These are phyloP conservation scores for Desmophyllum pertusum DNA, from an alignment of 92 coral and sea anemone species.

Conservation along the genomic window DNA sequence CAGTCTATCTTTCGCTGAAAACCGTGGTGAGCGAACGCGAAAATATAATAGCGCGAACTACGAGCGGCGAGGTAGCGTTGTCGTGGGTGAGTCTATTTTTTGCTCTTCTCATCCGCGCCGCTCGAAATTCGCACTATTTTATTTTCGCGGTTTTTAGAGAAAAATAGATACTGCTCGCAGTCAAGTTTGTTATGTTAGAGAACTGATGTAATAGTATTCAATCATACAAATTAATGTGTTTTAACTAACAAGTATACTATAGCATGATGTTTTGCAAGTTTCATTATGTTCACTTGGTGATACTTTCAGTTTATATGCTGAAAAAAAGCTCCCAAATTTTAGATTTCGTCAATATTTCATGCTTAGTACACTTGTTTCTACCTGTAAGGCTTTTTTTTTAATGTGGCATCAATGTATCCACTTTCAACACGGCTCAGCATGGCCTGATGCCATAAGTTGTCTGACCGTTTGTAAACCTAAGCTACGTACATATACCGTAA, in stretches of 20 bases:
- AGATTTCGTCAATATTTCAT: background rate
- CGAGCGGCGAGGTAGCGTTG: too few species aligned
- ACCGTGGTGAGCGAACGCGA: too few species aligned
- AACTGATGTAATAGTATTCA: background rate
- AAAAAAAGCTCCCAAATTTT: background rate
- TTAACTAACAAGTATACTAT: background rate
- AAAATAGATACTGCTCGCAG: too few species aligned
- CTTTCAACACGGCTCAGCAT: background rate
- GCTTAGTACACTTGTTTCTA: background rate
- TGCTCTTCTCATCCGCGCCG: too few species aligned
- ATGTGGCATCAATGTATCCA: background rate
- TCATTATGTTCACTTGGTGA: background rate
- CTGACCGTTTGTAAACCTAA: background rate
- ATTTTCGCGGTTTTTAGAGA: too few species aligned
- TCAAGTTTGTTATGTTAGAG: background rate
- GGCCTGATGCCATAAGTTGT: background rate
- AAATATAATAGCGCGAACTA: too few species aligned
- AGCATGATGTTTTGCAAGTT: background rate
- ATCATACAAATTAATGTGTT: background rate
- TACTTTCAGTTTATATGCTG: background rate
- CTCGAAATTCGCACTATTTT: too few species aligned
- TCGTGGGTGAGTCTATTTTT: too few species aligned
- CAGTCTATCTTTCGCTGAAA: too few species aligned
- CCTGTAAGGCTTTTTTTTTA: too few species aligned
- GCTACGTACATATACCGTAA: background rate